Conservation (phyloP, 2,888 invertebrate genomes). For the Scaptomyza polygonia region DNA sequence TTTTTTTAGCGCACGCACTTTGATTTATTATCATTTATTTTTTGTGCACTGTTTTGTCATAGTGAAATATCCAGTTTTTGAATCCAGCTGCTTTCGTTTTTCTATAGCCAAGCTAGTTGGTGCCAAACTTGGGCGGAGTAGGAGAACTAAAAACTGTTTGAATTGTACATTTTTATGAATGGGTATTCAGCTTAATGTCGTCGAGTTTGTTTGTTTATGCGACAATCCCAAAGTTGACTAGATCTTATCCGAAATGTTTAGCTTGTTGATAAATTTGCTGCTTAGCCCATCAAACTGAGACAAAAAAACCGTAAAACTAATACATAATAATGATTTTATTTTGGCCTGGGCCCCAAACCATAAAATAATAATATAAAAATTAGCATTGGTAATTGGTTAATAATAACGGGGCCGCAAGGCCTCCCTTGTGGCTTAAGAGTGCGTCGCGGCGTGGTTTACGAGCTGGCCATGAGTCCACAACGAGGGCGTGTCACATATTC, state of each 20-base stretch:
- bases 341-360: constrained; percentile 13
- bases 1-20: constrained; percentile 31
- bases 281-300: background rate
- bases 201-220: constrained; percentile 4
- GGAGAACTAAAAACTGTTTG: constrained; percentile 1
- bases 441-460: background rate
- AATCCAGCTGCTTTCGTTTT: constrained; percentile 6
- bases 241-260: constrained; percentile 1
- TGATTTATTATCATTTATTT: background rate
- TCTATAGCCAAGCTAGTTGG: background rate
- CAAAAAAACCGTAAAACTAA: background rate
- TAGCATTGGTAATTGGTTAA: constrained; percentile 66
- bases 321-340: constrained; percentile 11
- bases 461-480: constrained; percentile 1
- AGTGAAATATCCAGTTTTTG: constrained; percentile 15
- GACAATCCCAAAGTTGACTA: constrained; percentile 8
- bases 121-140: constrained; percentile 22
- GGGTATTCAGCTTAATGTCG: background rate
- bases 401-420: constrained; percentile 49
- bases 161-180: background rate
- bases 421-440: constrained; percentile 43
- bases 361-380: constrained; percentile 60
- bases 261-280: constrained; percentile 1
- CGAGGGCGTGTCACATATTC: constrained; percentile 39
- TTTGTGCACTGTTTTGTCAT: no score